Conservation (phyloP, 2,888 invertebrate genomes). For the Altica lythri region DNA sequence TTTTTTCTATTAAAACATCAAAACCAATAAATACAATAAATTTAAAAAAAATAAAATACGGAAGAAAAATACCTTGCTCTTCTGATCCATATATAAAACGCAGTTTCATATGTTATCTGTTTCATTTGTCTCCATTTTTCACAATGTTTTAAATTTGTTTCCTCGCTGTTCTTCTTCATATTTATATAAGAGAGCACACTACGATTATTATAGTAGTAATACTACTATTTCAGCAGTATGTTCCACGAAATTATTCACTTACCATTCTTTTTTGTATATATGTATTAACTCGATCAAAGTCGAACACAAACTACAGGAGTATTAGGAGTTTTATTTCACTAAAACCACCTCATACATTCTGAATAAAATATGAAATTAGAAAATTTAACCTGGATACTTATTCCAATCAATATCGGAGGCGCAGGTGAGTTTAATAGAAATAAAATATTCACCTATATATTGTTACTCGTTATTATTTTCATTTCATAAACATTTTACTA, state of each 20-base stretch:
- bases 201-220: no score
- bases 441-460: no score
- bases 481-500: no score
- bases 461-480: no score
- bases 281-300: slow-evolving; percentile 3
- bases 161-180: no score
- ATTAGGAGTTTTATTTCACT: background rate
- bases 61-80: slow-evolving; percentile 47
- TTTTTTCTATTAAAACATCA: no score
- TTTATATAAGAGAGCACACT: no score
- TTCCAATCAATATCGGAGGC: slow-evolving; percentile 4
- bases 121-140: slow-evolving; percentile 12
- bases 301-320: background rate
- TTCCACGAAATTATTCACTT: background rate
- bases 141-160: no score
- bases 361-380: slow-evolving; percentile 26
- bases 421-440: background rate
- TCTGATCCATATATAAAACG: slow-evolving; percentile 46
- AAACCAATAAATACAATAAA: background rate
- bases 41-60: slow-evolving; percentile 3
- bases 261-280: no score
- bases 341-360: slow-evolving; percentile 8
- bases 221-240: no score
- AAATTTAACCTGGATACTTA: no score
- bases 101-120: slow-evolving; percentile 39